Evolutionary conservation across 2,113 vertebrate genomes (phyloP).

Genomic region (Myrmophylax atrothorax): DNA sequence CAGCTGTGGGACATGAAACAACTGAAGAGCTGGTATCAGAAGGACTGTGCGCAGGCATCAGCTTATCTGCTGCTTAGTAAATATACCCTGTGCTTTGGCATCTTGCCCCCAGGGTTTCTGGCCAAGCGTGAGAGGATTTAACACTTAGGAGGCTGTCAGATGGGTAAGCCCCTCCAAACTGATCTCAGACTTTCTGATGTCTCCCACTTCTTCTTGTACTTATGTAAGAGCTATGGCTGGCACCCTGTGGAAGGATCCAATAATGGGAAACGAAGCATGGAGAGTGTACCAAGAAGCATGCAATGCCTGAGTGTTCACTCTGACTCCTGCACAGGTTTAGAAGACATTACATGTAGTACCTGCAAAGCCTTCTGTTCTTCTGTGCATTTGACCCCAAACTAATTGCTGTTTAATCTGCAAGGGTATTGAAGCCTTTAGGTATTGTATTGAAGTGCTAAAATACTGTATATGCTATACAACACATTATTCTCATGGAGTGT

Average conservation of each 20-base stretch:
- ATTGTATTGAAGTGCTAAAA: not conserved
- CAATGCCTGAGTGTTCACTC: fast-evolving
- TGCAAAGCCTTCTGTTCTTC: not conserved
- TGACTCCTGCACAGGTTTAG: no score
- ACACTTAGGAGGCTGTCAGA: constrained; percentile 18
- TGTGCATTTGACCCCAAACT: not conserved
- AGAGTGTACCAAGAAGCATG: not conserved
- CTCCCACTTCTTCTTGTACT: not conserved
- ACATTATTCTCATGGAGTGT: not conserved
- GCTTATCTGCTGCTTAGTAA: constrained; percentile 41
- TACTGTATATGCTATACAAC: not conserved
- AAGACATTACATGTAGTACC: fast-evolving
- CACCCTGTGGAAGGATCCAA: not conserved
- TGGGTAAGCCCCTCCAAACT: constrained; percentile 26
- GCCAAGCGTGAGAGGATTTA: constrained; percentile 16
- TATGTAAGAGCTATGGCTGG: not conserved
- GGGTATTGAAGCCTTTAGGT: not conserved
- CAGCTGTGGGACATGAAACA: constrained; percentile 7
- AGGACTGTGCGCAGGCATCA: not conserved
- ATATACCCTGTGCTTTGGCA: not conserved
- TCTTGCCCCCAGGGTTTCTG: not conserved
- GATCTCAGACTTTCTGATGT: constrained; percentile 38
- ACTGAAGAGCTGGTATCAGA: not conserved
- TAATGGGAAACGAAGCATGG: not conserved
- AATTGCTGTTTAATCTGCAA: not conserved